These are phyloP conservation scores for Peromyscus attwateri DNA, from an alignment of 2,797 vertebrate species.

Conservation along the genomic window DNA sequence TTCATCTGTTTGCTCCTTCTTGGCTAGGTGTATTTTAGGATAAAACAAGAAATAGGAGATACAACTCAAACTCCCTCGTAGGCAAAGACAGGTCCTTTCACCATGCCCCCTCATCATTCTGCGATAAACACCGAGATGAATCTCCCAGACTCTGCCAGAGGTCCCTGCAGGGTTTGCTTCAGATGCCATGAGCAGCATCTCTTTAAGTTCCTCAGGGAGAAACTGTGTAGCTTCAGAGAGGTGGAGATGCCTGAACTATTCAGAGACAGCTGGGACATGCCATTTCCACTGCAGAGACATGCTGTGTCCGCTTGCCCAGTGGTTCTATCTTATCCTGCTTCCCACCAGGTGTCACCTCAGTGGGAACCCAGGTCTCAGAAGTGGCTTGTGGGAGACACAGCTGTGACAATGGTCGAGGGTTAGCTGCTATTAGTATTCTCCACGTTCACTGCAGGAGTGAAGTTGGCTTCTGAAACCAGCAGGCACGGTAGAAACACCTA, in stretches of 20 bases:
- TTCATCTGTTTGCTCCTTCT: not conserved
- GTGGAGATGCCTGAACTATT: fast-evolving
- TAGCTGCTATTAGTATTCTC: not conserved
- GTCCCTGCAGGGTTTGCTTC: not conserved
- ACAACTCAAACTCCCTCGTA: not conserved
- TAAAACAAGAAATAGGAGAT: not conserved
- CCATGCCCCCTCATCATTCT: fast-evolving
- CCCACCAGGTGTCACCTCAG: too few relatives aligned
- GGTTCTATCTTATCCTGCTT: not conserved
- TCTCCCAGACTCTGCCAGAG: not conserved
- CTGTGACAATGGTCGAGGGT: fast-evolving
- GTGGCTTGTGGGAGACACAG: too few relatives aligned
- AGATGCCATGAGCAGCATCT: too few relatives aligned
- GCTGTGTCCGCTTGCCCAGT: fast-evolving
- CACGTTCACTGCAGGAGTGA: not conserved
- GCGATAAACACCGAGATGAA: fast-evolving
- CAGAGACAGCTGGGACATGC: fast-evolving
- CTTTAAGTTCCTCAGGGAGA: not conserved
- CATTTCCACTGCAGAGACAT: not conserved
- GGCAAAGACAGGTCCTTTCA: not conserved
- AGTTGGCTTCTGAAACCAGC: not conserved
- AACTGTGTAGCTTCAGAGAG: too few relatives aligned
- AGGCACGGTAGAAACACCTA: too few relatives aligned
- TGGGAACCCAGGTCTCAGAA: not conserved
- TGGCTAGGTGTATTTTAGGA: not conserved